Evolutionary conservation across 2,888 invertebrate genomes (phyloP), one percentile per base, ranked within the genome.

Genomic region (Agrotis segetum): DNA sequence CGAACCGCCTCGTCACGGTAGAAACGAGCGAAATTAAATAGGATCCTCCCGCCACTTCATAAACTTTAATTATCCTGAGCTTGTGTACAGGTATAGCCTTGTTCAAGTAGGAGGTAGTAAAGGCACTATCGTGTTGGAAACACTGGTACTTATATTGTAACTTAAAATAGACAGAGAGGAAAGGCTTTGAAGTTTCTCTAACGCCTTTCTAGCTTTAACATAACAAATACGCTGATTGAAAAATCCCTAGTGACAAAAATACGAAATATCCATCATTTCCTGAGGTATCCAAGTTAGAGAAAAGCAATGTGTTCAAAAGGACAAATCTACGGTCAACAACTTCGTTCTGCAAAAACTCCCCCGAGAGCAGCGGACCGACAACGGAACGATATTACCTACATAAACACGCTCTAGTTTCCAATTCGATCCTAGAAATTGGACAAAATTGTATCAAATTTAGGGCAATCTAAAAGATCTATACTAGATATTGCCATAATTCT

Each of bases 1-100:
- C 65, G 21, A 58, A 68, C 81, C 44, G 24, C 21, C 58, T 58
- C 77, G 76, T 81, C 69, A 65, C 59, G 64, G 21, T 63, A 40
- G 64, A 50, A 65, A 82, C 82, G 82, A 67, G 67, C 65, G 29
- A 78, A 82, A 81, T 81, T 78, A 77, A 71, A 82, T 78, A 82
- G 67, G 72, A 71, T 78, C 64, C 79, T 59, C 55, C 71, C 50
- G 63, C 72, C 67, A 72, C 79, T 82, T 68, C 79, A 66, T 82
- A 79, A 67, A 82, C 64, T 78, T 79, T 79, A 82, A 79, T 82
- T 82, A 78, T 67, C 65, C 52, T 53, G 44, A 34, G 40, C 47
- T 24, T 52, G 47, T 55, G 71, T 21, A 58, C 40, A 61, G 46
- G 61, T 71, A 50, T 50, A 67, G 44, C 19, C 66, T 24, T 5